Evolutionary conservation across 2,113 vertebrate genomes (phyloP).

Genomic region (Mola mola): DNA sequence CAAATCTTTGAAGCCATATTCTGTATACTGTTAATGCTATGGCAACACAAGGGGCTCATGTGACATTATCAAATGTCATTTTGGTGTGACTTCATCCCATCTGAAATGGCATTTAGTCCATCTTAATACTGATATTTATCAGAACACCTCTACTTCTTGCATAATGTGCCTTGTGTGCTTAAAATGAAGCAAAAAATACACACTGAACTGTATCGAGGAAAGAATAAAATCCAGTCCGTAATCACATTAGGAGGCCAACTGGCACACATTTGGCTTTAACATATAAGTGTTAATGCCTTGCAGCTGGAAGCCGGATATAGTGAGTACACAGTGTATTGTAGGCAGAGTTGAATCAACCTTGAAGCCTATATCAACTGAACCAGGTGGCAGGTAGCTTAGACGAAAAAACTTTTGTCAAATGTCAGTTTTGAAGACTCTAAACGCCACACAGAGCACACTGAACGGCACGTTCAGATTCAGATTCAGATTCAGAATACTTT

Average conservation of each 20-base stretch:
- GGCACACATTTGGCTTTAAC: constrained; percentile 14
- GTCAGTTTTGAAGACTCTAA: background rate
- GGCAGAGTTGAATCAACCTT: constrained; percentile 12
- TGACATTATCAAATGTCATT: constrained; percentile 21
- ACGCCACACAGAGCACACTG: background rate
- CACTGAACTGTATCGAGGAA: background rate
- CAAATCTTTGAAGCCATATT: no score
- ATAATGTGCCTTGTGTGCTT: background rate
- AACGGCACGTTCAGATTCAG: no score
- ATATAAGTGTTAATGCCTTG: constrained; percentile 4
- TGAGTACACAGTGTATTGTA: constrained; percentile 2
- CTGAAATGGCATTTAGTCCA: constrained; percentile 5
- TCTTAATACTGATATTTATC: background rate
- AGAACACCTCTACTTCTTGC: background rate
- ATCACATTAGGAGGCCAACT: background rate
- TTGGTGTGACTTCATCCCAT: constrained; percentile 1
- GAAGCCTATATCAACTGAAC: constrained; percentile 5
- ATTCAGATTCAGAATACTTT: no score
- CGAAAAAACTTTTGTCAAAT: background rate
- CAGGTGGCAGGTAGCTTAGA: constrained; percentile 5
- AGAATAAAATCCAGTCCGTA: constrained; percentile 20
- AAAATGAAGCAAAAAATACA: background rate
- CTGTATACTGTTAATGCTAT: background rate
- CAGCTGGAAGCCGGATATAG: constrained; percentile 9
- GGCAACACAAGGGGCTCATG: background rate